These are phyloP conservation scores for Lasioglossum malachurum DNA, from an alignment of 2,888 invertebrate genomes.

Conservation along the genomic window DNA sequence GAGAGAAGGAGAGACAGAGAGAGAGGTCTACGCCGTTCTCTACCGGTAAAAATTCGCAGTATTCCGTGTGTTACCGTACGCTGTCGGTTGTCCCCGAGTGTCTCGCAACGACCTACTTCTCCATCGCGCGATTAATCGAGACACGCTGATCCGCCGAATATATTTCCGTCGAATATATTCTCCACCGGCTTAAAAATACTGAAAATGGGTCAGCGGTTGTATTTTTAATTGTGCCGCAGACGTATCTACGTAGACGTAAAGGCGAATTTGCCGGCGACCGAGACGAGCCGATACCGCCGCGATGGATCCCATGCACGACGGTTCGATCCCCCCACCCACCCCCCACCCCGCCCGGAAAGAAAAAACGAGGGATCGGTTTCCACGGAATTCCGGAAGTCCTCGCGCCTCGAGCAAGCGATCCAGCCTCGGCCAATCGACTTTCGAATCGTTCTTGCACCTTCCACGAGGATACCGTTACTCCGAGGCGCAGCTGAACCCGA, in stretches of 20 bases:
- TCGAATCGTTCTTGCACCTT: conserved; percentile 52
- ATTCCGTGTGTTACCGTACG: conserved; percentile 22
- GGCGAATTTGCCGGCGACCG: conserved; percentile 19
- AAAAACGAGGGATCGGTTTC: conserved; percentile 40
- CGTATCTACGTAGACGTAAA: conserved; percentile 72
- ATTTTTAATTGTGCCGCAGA: conserved; percentile 82
- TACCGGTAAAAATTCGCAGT: conserved; percentile 36
- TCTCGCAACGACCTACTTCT: conserved; percentile 65
- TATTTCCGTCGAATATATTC: conserved; percentile 71
- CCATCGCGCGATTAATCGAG: conserved; percentile 68
- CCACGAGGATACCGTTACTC: conserved; percentile 38
- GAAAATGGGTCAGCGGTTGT: conserved; percentile 79
- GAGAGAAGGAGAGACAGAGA: not conserved
- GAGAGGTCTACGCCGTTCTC: not conserved
- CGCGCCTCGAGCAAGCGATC: not conserved
- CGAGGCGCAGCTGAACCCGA: conserved; percentile 6
- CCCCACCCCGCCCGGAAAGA: too few relatives aligned
- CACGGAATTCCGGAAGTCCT: conserved; percentile 46
- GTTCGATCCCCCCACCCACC: too few relatives aligned
- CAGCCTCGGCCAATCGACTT: not conserved
- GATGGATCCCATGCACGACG: not conserved
- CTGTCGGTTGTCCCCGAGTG: conserved; percentile 32
- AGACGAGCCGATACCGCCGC: not conserved
- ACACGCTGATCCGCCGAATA: conserved; percentile 71
- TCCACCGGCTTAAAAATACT: conserved; percentile 75